Base-by-base conservation (phyloP, 2,888 invertebrate species). In the Dioctria rufipes region DNA sequence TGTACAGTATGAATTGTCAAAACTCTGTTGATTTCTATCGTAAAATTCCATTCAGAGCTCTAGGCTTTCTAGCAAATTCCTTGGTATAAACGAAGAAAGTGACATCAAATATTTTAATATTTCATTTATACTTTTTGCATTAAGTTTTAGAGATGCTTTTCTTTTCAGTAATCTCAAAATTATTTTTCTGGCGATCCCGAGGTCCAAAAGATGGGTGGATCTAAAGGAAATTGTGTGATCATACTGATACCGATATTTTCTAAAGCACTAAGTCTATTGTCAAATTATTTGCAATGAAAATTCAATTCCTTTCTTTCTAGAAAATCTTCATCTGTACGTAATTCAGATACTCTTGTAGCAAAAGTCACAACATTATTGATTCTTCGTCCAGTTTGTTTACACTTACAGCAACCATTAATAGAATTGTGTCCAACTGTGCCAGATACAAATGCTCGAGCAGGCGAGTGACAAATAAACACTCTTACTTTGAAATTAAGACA, bases 281-380 rank as follows among this genome's bases (percentile, higher is more conserved):
- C n/a, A 65, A 67, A 78, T 9, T 25, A 25, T 37, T 42, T 42
- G 66, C 78, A 49, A 71, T 81, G 80, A 37, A 66, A 66, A 25
- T 71, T 25, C 11, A 49, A 42, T 9, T 65, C 67, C 5, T 65
- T 82, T 66, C 78, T 80, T 63, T 58, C 13, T 4, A 43, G 3
- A 42, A 82, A 82, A 71, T 82, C 80, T 69, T 51, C 13, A 77
- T 81, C 80, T 25, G 77, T 51, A 42, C 69, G 54, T 3, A 81
- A 25, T 13, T 42, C 25, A n/a, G 46, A 66, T 61, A 42, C 39
- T 39, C 13, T 39, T 37, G 61, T 54, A 78, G 60, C 37, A 42
- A 66, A 78, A 3, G 81, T 80, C 0, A 80, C 67, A 66, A 66
- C 66, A 42, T 66, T 66, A 42, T 42, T 43, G 43, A 66, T 42